Conservation (phyloP, 2,113 vertebrate genomes). For the Campylomormyrus numenius region DNA sequence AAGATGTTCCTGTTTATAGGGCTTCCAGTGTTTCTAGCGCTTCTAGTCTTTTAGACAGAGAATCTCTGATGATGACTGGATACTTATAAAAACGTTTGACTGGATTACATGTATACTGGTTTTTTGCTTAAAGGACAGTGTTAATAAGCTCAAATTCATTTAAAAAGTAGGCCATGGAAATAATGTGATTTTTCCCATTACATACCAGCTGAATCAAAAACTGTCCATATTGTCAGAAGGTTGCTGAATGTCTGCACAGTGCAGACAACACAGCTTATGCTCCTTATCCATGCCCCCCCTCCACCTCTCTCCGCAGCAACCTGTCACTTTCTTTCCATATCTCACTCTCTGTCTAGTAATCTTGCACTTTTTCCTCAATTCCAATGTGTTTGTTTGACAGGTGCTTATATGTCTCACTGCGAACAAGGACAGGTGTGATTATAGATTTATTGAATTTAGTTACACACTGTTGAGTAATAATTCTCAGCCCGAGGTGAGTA, state of each 20-base stretch:
- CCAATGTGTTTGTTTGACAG: conserved; percentile 44
- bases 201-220: neutral
- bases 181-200: neutral
- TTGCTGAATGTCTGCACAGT: neutral
- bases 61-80: neutral
- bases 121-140: neutral
- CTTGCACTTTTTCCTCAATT: neutral
- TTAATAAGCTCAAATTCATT: neutral
- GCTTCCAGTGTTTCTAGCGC: neutral
- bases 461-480: conserved; percentile 55
- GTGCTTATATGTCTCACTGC: conserved; percentile 52
- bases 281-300: neutral
- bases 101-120: neutral
- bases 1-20: neutral
- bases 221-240: neutral
- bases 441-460: conserved; percentile 65
- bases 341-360: neutral
- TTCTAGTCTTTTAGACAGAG: neutral
- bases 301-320: neutral
- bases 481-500: conserved; percentile 44
- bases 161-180: neutral
- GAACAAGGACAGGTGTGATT: conserved; percentile 57
- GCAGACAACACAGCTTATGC: neutral
- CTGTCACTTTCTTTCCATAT: neutral
- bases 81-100: neutral